Conservation (phyloP, 2,113 vertebrate genomes). For the Octodon degus region DNA sequence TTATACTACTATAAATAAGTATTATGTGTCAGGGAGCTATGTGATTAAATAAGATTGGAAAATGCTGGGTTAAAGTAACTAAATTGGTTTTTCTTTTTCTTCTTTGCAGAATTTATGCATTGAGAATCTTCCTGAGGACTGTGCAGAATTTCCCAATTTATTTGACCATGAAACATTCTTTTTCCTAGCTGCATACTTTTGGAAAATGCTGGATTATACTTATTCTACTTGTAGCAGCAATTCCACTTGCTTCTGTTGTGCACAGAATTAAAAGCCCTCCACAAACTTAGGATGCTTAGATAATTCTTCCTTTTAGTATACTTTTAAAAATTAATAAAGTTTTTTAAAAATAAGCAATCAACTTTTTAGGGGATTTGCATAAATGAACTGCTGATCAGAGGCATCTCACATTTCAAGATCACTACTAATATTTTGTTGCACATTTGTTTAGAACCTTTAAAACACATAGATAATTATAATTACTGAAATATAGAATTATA, state of each 20-base stretch:
- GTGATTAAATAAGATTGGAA: constrained; percentile 15
- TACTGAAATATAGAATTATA: not conserved
- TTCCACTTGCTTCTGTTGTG: not conserved
- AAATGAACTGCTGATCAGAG: not conserved
- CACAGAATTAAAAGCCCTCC: not conserved
- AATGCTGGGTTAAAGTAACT: not conserved
- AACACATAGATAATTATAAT: constrained; percentile 12
- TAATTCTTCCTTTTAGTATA: not conserved
- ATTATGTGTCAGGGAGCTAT: not conserved
- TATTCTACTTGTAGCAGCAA: not conserved
- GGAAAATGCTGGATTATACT: not conserved
- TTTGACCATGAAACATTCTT: not conserved
- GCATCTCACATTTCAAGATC: not conserved
- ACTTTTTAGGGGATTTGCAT: constrained; percentile 14
- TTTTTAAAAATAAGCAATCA: not conserved
- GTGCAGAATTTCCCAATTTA: not conserved
- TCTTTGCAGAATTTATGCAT: not conserved
- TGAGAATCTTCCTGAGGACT: not conserved
- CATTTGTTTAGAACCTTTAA: not conserved
- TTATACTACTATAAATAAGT: constrained; percentile 10
- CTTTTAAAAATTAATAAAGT: not conserved
- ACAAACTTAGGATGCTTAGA: not conserved
- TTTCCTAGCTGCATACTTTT: not conserved
- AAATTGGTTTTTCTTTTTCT: not conserved
- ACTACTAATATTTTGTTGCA: not conserved